Evolutionary conservation across 2,797 vertebrate species (phyloP), one percentile per base, ranked within the genome.

Genomic region (Crocidura indochinensis): DNA sequence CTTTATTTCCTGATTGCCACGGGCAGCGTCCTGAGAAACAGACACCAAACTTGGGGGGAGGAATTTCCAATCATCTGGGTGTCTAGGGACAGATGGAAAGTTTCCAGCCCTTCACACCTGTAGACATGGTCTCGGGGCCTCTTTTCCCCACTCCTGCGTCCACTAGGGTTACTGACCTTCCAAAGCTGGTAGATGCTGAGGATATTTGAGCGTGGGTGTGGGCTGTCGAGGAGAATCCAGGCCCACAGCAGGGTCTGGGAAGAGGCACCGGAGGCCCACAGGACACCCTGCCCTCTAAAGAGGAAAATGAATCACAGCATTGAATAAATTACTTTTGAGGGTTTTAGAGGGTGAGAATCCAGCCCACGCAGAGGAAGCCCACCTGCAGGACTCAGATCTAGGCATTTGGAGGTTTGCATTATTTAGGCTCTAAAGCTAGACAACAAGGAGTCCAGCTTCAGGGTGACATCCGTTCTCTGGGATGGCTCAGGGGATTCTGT

Each of bases 271-370:
- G 62, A 24, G 26, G 62, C 3, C 24, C 62, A 27, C 7, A 2
- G 24, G 26, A 27, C 4, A 19, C 22, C 2, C 64, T 44, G 47
- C 46, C 75, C 69, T 88, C 67, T 22, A 31, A 27, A 92, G 53
- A 71, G 24, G 31, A 89, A 64, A n/a, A 3, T 46, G 76, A 88
- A n/a, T 26, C 67, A 56, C 0, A 67, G 27, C 1, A 12, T 95
- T 95, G 94, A 94, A 77, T 95, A 64, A 82, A 47, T 75, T 83
- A 46, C 81, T 67, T 93, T 82, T 90, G 46, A 26, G 14, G 4
- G 44, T 9, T 9, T 4, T 1, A 38, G 27, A 27, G 11, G 44
- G 27, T 74, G 53, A 68, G 8, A n/a, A 4, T 69, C 24, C 71
- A 62, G 72, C 11, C 51, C 20, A 19, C 1, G 22, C 69, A 27